Conservation (phyloP, 2,797 vertebrate species). For the Taeniopygia guttata region DNA sequence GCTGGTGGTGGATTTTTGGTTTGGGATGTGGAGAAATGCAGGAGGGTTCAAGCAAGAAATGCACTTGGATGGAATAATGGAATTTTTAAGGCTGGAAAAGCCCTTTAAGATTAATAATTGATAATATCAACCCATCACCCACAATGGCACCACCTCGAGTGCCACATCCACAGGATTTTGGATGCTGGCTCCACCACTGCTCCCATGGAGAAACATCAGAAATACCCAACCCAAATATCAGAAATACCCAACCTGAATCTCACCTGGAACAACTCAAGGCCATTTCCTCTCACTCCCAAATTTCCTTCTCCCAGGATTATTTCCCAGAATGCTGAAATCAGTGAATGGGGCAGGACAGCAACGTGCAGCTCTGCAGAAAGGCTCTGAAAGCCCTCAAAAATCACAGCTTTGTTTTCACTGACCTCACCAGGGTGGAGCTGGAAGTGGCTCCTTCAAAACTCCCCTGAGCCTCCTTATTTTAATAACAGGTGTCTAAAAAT, state of each 20-base stretch:
- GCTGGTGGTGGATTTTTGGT: background rate
- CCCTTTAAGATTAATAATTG: too few relatives aligned
- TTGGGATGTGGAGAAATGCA: background rate
- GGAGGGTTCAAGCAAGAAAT: background rate
- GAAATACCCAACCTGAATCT: background rate
- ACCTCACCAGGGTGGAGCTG: background rate
- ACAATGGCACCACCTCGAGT: background rate
- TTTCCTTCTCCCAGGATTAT: background rate
- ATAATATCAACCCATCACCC: background rate
- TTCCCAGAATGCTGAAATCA: background rate
- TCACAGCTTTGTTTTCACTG: fast-evolving
- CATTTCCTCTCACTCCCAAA: background rate
- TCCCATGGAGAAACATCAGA: background rate
- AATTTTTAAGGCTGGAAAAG: background rate
- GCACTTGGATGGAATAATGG: fast-evolving
- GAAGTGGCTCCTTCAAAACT: background rate
- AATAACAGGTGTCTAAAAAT: background rate
- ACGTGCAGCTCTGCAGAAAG: fast-evolving
- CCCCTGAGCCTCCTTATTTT: background rate
- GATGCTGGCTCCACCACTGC: background rate
- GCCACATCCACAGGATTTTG: background rate
- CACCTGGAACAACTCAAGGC: background rate
- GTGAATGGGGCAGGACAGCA: background rate
- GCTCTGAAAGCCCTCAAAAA: background rate
- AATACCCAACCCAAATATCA: background rate